Conservation (phyloP, 1,140 invertebrate genomes). For the Macrobrachium nipponense region DNA sequence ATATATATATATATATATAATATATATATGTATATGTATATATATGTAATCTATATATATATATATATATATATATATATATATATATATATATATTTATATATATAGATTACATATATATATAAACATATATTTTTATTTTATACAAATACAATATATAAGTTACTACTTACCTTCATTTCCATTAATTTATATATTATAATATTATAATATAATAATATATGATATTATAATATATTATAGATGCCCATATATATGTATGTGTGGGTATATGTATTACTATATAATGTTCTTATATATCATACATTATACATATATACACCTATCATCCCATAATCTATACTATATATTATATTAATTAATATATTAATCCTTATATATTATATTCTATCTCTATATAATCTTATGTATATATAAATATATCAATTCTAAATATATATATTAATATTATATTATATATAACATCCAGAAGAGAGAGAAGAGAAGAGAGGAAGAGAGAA, state of each 20-base stretch:
- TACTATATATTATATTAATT: no score
- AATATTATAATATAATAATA: no score
- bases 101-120: background rate
- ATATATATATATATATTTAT: constrained; percentile 1
- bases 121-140: background rate
- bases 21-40: background rate
- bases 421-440: no score
- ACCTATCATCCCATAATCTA: no score
- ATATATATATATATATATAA: constrained; percentile 17
- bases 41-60: constrained; percentile 2
- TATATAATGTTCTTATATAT: no score
- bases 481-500: no score
- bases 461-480: background rate
- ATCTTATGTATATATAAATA: background rate
- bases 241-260: background rate
- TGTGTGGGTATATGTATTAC: background rate
- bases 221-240: no score
- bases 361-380: no score
- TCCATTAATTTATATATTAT: no score
- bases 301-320: constrained; percentile 1
- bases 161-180: background rate
- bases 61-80: constrained; percentile 16
- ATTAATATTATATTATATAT: background rate
- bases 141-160: background rate
- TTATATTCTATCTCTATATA: no score